Conservation (phyloP, 2,888 invertebrate genomes). For the Leucoptera coffeella region DNA sequence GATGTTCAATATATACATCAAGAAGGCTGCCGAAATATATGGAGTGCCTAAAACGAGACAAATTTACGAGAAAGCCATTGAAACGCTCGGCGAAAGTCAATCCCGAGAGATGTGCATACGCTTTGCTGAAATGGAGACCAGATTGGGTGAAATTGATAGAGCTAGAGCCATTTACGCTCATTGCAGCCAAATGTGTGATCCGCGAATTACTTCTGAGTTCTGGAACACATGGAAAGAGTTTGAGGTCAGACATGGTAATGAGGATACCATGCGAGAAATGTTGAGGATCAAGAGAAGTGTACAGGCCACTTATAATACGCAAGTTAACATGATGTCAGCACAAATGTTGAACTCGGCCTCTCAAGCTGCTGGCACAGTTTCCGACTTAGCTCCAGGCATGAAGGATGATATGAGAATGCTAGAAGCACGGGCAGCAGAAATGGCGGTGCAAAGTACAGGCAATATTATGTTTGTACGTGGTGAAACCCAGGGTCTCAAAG, state of each 20-base stretch:
- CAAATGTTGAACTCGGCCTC: constrained; percentile 85
- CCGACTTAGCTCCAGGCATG: constrained; percentile 67
- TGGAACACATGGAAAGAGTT: constrained; percentile 99
- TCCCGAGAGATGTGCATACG: constrained; percentile 93
- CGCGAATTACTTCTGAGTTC: constrained; percentile 89
- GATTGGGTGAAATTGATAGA: constrained; percentile 95
- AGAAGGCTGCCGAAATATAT: constrained; percentile 96
- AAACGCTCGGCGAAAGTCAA: constrained; percentile 82
- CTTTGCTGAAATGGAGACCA: constrained; percentile 97
- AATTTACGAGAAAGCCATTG: constrained; percentile 98
- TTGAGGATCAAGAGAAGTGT: constrained; percentile 94
- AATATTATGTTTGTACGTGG: constrained; percentile 85
- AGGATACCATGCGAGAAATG: constrained; percentile 99
- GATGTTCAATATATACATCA: constrained; percentile 98
- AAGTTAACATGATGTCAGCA: constrained; percentile 98
- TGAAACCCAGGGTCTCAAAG: constrained; percentile 70
- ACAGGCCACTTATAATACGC: constrained; percentile 96
- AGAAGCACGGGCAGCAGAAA: constrained; percentile 76
- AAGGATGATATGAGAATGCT: constrained; percentile 85
- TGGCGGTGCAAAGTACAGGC: constrained; percentile 45
- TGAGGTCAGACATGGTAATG: constrained; percentile 97
- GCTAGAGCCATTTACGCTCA: constrained; percentile 96
- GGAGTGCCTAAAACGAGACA: constrained; percentile 94
- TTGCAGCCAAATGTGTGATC: constrained; percentile 98
- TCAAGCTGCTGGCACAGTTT: constrained; percentile 60